Evolutionary conservation across 2,113 vertebrate species (phyloP).

Genomic region (Entomyzon cyanotis): DNA sequence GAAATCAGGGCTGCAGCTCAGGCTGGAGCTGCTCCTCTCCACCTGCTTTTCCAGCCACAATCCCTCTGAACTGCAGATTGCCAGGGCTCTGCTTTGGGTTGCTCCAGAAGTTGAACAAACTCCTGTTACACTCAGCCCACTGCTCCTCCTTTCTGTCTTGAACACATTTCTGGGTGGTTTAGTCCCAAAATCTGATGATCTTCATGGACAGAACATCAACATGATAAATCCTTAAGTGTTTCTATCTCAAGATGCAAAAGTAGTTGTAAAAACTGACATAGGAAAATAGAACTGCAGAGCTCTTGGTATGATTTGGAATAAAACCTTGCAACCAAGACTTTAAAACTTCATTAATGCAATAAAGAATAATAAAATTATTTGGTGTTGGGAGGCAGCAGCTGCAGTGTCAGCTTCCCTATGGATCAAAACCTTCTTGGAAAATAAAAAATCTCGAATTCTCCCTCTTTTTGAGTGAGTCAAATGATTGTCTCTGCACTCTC

Average conservation of each 20-base stretch:
- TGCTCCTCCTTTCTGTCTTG: not conserved
- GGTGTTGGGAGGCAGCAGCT: not conserved
- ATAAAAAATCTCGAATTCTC: too few relatives aligned
- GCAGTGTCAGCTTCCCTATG: not conserved
- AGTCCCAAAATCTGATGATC: not conserved
- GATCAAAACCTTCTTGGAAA: not conserved
- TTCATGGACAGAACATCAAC: not conserved
- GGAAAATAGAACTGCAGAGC: not conserved
- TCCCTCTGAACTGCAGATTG: rapidly evolving
- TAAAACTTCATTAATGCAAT: not conserved
- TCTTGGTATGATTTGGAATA: not conserved
- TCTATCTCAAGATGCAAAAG: not conserved
- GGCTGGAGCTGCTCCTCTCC: rapidly evolving
- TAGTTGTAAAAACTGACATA: not conserved
- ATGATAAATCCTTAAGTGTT: not conserved
- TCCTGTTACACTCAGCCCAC: rapidly evolving
- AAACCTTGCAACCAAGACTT: not conserved
- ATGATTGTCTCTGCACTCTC: not conserved
- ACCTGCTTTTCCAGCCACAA: rapidly evolving
- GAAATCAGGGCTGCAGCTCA: rapidly evolving
- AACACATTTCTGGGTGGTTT: rapidly evolving
- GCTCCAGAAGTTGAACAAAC: not conserved
- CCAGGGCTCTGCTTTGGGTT: not conserved
- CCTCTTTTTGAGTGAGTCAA: not conserved
- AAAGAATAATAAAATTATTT: not conserved